Evolutionary conservation across 2,888 invertebrate genomes (phyloP).

Genomic region (Aphodius sticticus): DNA sequence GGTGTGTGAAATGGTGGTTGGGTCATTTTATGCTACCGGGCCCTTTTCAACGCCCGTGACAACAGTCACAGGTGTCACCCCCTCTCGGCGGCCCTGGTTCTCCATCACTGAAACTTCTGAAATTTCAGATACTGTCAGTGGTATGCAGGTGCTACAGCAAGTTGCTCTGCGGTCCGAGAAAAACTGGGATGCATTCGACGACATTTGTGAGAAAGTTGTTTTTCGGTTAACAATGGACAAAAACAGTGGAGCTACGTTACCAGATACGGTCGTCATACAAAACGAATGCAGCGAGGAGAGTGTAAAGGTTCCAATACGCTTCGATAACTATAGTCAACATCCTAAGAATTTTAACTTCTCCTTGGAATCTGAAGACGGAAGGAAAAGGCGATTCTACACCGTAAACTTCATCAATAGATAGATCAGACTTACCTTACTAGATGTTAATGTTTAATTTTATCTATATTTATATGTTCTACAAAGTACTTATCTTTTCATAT

Average conservation of each 20-base stretch:
- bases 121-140: constrained; percentile 12
- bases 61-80: too few relatives aligned
- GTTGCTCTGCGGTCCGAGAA: background rate
- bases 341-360: constrained; percentile 22
- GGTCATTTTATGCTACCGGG: too few relatives aligned
- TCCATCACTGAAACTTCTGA: background rate
- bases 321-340: background rate
- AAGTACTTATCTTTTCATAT: too few relatives aligned
- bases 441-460: background rate
- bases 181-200: too few relatives aligned
- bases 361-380: constrained; percentile 23
- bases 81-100: too few relatives aligned
- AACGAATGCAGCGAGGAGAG: constrained; percentile 22
- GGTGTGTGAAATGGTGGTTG: too few relatives aligned
- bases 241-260: constrained; percentile 7
- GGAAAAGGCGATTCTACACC: background rate
- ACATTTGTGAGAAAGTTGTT: background rate
- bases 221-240: background rate
- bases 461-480: too few relatives aligned
- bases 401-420: constrained; percentile 17
- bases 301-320: constrained; percentile 17
- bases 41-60: too few relatives aligned
- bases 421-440: background rate
- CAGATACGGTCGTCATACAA: constrained; percentile 24
- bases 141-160: constrained; percentile 17